Conservation (phyloP, 2,888 invertebrate species). For the Rapana venosa region DNA sequence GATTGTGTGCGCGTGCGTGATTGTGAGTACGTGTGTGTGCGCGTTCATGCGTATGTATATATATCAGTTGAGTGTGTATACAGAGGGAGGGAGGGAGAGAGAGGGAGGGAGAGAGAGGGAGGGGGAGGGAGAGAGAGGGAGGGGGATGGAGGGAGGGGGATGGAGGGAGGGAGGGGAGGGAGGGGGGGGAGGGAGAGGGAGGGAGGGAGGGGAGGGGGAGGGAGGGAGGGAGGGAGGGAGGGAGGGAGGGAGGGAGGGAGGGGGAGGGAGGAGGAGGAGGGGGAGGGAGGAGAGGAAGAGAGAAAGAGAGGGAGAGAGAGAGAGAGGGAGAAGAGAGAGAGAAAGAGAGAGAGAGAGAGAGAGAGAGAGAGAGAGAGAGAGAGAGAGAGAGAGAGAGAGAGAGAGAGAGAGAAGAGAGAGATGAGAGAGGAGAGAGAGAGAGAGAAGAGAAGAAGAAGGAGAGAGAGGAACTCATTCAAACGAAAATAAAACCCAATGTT, state of each 20-base stretch:
- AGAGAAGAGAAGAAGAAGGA: neutral
- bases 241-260: neutral
- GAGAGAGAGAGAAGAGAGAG: neutral
- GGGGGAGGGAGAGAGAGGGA: neutral
- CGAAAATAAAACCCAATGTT: too few species aligned
- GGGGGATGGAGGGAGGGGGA: neutral
- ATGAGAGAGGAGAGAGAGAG: too few species aligned
- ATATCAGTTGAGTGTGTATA: too few species aligned
- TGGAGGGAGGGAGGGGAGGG: neutral
- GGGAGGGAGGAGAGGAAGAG: too few species aligned
- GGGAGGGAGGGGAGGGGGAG: neutral
- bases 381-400: neutral
- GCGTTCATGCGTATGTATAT: too few species aligned
- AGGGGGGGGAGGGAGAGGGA: neutral
- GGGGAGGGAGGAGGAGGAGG: neutral
- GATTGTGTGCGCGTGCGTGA: too few species aligned
- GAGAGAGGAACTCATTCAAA: too few species aligned
- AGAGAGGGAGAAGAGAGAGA: too few species aligned
- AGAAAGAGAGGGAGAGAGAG: too few species aligned
- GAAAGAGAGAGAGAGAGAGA: neutral
- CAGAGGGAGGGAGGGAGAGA: neutral
- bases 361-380: neutral
- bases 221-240: neutral
- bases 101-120: neutral
- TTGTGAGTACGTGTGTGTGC: too few species aligned